Base-by-base conservation (phyloP, 2,888 invertebrate genomes). In the Drosophila subquinaria region DNA sequence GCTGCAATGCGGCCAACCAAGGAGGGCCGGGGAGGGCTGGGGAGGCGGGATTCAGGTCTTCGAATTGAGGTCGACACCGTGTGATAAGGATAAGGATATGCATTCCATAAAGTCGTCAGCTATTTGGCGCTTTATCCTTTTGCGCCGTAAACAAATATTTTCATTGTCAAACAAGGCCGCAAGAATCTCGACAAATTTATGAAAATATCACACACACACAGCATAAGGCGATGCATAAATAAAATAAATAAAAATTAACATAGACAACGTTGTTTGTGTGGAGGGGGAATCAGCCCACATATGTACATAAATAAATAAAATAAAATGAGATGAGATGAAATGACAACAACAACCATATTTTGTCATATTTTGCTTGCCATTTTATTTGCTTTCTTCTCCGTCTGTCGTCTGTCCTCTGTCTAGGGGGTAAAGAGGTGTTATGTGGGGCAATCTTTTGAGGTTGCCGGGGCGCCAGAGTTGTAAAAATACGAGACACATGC, bases 201-300 rank as follows among this genome's bases (percentile, higher is more conserved):
- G 76, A 79, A 73, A 79, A 64, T 73, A 61, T 59, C 9, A 38
- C 11, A 33, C 20, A 38, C 35, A 27, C 17, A 20, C 27, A 45
- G 36, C 55, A 56, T 53, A 56, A 53, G 76, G 67, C 69, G 65
- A 59, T 67, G 70, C 73, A 83, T 84, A 84, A 84, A 81, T 82
- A 88, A 84, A 82, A 85, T 86, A 88, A 86, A 85, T 86, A 82
- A 67, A 88, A 88, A 88, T 88, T 88, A 85, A 76, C 84, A 88
- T 82, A 85, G 84, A 82, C 82, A 88, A 84, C 77, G 71, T 47
- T 71, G 59, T 47, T 30, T 30, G 30, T 30, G 30, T 30, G 30
- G 30, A 8, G 4, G 36, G 36, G 30, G 6, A 47, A 35, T 23
- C 57, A 30, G 48, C 66, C 53, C 38, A 48, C 59, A 67, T 38